Evolutionary conservation across 2,797 vertebrate species (phyloP).

Genomic region (Acipenser oxyrinchus): DNA sequence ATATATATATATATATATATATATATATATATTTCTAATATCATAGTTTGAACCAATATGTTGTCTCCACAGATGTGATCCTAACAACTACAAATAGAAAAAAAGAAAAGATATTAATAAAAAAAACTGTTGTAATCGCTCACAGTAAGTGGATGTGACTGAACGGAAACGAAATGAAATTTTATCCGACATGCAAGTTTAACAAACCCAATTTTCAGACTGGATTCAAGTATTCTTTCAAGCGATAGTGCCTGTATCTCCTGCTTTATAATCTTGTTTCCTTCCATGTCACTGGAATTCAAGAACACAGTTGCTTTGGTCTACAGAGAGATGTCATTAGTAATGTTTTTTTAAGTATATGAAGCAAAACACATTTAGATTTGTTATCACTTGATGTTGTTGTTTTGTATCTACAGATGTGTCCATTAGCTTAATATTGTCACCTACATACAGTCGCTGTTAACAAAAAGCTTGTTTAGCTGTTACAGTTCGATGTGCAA

Average conservation of each 20-base stretch:
- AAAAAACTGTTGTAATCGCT: no score
- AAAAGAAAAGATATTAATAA: no score
- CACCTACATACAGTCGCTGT: neutral
- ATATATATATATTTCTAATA: no score
- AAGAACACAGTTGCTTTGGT: slow-evolving; percentile 4
- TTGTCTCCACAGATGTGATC: no score
- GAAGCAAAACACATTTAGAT: slow-evolving; percentile 25
- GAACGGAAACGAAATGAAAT: slow-evolving; percentile 14
- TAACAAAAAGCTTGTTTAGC: neutral
- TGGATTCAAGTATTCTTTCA: slow-evolving; percentile 10
- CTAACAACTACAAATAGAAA: no score
- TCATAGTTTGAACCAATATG: no score
- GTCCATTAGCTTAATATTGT: slow-evolving; percentile 23
- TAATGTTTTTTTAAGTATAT: slow-evolving; percentile 27
- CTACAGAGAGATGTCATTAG: slow-evolving; percentile 22
- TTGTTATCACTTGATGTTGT: slow-evolving; percentile 25
- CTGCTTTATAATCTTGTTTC: slow-evolving; percentile 19
- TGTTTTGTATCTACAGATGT: slow-evolving; percentile 6
- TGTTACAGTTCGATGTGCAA: neutral
- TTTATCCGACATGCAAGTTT: slow-evolving; percentile 17
- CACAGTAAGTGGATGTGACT: slow-evolving; percentile 5
- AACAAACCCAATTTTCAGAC: slow-evolving; percentile 12
- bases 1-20: no score
- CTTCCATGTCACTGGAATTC: slow-evolving; percentile 20
- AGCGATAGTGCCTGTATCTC: slow-evolving; percentile 11